These are phyloP conservation scores for Dromiciops gliroides DNA, from an alignment of 2,113 vertebrate genomes.

Conservation along the genomic window DNA sequence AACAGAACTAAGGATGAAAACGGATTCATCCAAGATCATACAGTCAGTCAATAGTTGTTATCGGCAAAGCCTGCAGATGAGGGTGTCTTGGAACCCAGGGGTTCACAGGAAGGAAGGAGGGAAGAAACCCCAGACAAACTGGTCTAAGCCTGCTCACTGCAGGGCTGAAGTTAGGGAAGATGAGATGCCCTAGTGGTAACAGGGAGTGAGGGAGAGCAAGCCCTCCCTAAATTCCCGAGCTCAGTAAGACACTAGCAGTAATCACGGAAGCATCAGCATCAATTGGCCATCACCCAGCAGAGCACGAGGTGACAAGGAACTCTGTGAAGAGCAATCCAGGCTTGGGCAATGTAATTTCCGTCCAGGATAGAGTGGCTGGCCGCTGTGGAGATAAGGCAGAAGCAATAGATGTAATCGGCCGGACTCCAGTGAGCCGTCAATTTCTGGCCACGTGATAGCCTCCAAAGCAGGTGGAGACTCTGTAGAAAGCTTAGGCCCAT, in stretches of 20 bases:
- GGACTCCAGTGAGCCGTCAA: background rate
- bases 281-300: background rate
- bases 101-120: background rate
- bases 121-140: background rate
- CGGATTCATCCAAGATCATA: background rate
- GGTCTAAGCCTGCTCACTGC: background rate
- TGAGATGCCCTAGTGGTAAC: background rate
- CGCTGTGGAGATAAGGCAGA: background rate
- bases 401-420: constrained; percentile 2
- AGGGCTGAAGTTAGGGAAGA: background rate
- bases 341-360: background rate
- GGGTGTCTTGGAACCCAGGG: background rate
- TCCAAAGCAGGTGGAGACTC: background rate
- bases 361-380: background rate
- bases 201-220: background rate
- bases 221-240: background rate
- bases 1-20: background rate
- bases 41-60: background rate
- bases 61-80: background rate
- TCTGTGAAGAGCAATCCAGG: background rate
- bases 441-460: background rate
- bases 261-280: background rate
- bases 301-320: background rate
- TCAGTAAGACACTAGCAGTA: background rate
- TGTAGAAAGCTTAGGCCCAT: background rate